phyloP scores from a whole-genome alignment of 2,888 invertebrate species.

The Diarsia rubi region DNA sequence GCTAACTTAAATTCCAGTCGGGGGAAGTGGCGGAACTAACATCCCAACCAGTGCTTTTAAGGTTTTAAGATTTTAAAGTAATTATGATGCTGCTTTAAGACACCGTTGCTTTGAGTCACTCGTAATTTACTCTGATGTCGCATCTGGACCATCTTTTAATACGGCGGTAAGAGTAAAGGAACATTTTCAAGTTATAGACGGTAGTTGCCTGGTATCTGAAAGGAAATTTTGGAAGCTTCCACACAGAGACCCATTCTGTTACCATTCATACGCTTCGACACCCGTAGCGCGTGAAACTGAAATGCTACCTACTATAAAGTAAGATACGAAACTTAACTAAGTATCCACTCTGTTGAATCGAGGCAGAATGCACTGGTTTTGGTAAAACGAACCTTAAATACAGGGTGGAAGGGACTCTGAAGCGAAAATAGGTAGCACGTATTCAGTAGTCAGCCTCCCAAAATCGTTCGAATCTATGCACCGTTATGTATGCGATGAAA shows the following conservation, averaged over 20 bases:
- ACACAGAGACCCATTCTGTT: constrained; percentile 1
- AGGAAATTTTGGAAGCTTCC: constrained; percentile 22
- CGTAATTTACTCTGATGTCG: not conserved
- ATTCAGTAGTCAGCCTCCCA: no score
- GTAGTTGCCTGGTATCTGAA: not conserved
- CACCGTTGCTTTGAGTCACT: not conserved
- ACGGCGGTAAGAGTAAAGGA: not conserved
- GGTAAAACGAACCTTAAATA: no score
- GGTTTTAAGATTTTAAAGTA: not conserved
- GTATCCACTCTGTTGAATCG: not conserved
- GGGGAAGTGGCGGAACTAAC: not conserved
- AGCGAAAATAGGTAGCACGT: no score
- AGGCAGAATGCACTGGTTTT: not conserved
- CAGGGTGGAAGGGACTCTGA: no score
- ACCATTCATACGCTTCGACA: not conserved
- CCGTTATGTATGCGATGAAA: no score
- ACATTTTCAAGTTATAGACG: constrained; percentile 15
- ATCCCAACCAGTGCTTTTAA: no score
- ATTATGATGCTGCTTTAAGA: not conserved
- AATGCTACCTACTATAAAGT: not conserved
- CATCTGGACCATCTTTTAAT: not conserved
- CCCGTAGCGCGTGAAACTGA: not conserved
- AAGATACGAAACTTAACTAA: not conserved
- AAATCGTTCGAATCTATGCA: no score
- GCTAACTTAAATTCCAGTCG: no score